These are phyloP conservation scores for Myoxocephalus aenaeus DNA, from an alignment of 2,797 vertebrate genomes.

Conservation along the genomic window DNA sequence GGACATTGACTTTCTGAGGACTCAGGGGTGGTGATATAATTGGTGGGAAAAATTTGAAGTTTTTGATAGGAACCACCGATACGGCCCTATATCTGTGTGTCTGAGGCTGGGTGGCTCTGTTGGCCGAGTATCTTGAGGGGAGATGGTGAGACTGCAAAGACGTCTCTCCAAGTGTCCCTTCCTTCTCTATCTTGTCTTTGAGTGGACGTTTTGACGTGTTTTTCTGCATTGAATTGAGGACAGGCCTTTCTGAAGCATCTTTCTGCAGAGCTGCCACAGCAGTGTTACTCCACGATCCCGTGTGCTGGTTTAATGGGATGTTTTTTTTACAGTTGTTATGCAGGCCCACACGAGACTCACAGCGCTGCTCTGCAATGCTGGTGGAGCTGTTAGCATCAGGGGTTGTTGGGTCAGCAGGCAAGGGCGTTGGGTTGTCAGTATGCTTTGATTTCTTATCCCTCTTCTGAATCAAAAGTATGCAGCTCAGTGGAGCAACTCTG, in stretches of 20 bases:
- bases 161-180: conserved; percentile 5
- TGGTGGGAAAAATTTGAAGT: conserved; percentile 78
- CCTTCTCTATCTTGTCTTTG: conserved; percentile 36
- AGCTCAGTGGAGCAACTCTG: conserved; percentile 76
- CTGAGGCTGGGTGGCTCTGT: conserved; percentile 29
- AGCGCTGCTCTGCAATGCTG: conserved; percentile 35
- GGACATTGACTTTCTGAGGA: conserved; percentile 14
- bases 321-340: conserved; percentile 20
- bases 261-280: conserved; percentile 16
- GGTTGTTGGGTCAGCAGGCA: conserved; percentile 68
- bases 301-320: conserved; percentile 12
- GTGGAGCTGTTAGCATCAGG: conserved; percentile 36
- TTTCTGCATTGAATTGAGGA: conserved; percentile 22
- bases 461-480: conserved; percentile 77
- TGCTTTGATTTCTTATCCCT: conserved; percentile 70
- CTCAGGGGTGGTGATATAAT: conserved; percentile 56
- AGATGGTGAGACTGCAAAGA: conserved; percentile 13
- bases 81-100: conserved; percentile 40
- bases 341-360: conserved; percentile 16
- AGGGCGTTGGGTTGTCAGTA: conserved; percentile 55
- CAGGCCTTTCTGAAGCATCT: conserved; percentile 27
- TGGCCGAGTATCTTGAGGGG: conserved; percentile 41
- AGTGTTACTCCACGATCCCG: conserved; percentile 13
- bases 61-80: conserved; percentile 68
- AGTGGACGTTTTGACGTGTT: conserved; percentile 3